Base-by-base conservation (phyloP, 92 coral and sea anemone genomes). In the Zoanthus sociatus region DNA sequence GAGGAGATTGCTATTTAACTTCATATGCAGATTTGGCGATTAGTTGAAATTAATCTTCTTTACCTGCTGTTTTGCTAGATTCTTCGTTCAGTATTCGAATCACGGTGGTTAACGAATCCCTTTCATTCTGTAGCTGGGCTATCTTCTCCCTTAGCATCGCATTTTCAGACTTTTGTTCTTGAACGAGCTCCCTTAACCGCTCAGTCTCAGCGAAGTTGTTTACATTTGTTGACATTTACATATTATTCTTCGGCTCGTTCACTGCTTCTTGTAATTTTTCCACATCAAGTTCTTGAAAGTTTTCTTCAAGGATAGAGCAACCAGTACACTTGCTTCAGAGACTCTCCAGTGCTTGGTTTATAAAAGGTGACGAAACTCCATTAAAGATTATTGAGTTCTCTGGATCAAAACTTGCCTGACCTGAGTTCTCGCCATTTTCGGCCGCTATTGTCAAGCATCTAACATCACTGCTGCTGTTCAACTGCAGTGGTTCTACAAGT, bases 161-260 rank as follows among this genome's bases (percentile, higher is more conserved):
- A 76, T 76, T 76, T 76, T 76, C 81, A 18, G 67, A 30, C 81
- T 76, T 76, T 53, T 77, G 81, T 76, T 76, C 47, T 30, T 77
- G 82, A 31, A 77, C 47, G 20, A 53, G 66, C 82, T 78, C 48
- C 83, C 53, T 78, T 78, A 56, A 26, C 83, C 70, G 53, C 83
- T 78, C 83, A 32, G 31, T 56, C 83, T 56, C 83, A 56, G 83
- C 83, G 51, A 78, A 61, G 83, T 55, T 78, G 83, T 78, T 78
- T 55, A 78, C 83, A 4, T 78, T 33, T 78, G 83, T 70, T 78
- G 31, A 78, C 83, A 77, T 77, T 77, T 77, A 69, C 83, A 77
- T 77, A 55, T 77, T 77, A 55, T 77, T 31, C 83, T 33, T 77
- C 83, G 70, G 70, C 83, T 77, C 83, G 26, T 78, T 56, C 68